A percentile compares a stretch with the other conserved stretches of the same genome.
Evolutionary conservation across 2,888 invertebrate genomes (phyloP).

Genomic region (Scaptomyza cyrtandrae): DNA sequence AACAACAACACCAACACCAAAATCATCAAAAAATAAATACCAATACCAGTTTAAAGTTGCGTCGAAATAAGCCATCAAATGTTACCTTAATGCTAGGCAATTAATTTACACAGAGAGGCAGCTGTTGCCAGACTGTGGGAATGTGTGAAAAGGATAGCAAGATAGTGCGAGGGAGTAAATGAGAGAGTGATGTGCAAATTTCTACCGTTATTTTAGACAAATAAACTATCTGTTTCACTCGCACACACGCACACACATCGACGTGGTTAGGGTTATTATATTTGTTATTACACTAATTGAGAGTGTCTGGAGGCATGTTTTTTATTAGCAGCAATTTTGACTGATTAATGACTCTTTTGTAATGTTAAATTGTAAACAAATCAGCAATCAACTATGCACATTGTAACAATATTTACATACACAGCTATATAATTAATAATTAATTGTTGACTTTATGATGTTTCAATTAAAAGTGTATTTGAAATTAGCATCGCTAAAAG

Average conservation of each 20-base stretch:
- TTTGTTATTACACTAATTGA: conserved; percentile 27
- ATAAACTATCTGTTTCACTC: conserved; percentile 14
- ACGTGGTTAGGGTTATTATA: conserved; percentile 12
- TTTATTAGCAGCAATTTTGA: conserved; percentile 55
- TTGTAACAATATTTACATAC: conserved; percentile 18
- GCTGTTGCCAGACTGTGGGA: conserved; percentile 8
- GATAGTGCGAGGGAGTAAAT: neutral
- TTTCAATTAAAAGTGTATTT: conserved; percentile 58
- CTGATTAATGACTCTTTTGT: conserved; percentile 57
- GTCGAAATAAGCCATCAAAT: conserved; percentile 10
- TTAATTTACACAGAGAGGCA: conserved; percentile 33
- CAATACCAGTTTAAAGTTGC: too few relatives aligned
- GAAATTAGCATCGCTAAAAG: conserved; percentile 44
- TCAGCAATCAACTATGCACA: conserved; percentile 21
- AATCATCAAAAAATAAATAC: too few relatives aligned
- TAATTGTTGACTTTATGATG: conserved; percentile 62
- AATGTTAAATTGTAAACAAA: conserved; percentile 57
- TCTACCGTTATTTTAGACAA: conserved; percentile 30
- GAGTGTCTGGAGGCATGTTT: conserved; percentile 46
- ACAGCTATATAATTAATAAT: conserved; percentile 46
- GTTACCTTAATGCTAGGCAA: conserved; percentile 38
- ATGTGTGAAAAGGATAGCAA: conserved; percentile 10
- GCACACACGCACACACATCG: neutral
- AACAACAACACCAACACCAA: neutral
- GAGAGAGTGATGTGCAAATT: conserved; percentile 4